Percentiles rank a stretch among this genome's conserved stretches.
Evolutionary conservation across 1,140 invertebrate genomes (phyloP).

Genomic region (Drosophila ercepeae): DNA sequence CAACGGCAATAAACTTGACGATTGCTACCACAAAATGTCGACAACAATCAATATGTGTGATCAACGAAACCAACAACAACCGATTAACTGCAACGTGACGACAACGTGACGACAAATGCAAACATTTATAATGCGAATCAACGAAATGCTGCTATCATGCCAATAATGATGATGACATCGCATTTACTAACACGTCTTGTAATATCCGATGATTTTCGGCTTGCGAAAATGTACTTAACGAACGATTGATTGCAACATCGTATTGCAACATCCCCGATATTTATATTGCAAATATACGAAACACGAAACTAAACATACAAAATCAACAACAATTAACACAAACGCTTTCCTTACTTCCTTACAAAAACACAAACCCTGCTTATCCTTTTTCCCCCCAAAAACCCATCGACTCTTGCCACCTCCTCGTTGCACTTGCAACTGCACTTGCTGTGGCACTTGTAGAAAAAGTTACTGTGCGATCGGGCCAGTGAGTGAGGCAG

Average conservation of each 20-base stretch:
- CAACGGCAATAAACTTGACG: slow-evolving; percentile 21
- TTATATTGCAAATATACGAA: slow-evolving; percentile 6
- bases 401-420: slow-evolving; percentile 6
- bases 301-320: slow-evolving; percentile 18
- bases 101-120: slow-evolving; percentile 35
- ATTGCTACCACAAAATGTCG: slow-evolving; percentile 22
- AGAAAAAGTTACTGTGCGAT: slow-evolving; percentile 37
- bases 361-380: slow-evolving; percentile 18
- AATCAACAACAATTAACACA: slow-evolving; percentile 25
- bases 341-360: slow-evolving; percentile 3
- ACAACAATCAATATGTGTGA: slow-evolving; percentile 45
- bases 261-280: slow-evolving; percentile 5
- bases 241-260: slow-evolving; percentile 79
- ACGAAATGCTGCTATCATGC: slow-evolving; percentile 57
- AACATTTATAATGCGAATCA: slow-evolving; percentile 38
- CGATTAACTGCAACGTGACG: slow-evolving; percentile 21
- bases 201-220: slow-evolving; percentile 83
- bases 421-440: background rate
- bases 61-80: slow-evolving; percentile 35
- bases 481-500: slow-evolving; percentile 25
- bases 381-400: background rate
- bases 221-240: slow-evolving; percentile 79
- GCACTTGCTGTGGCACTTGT: background rate
- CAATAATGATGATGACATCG: slow-evolving; percentile 84
- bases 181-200: slow-evolving; percentile 83